These are phyloP conservation scores for Anoplolepis gracilipes DNA, from an alignment of 1,140 invertebrate species.

Conservation along the genomic window DNA sequence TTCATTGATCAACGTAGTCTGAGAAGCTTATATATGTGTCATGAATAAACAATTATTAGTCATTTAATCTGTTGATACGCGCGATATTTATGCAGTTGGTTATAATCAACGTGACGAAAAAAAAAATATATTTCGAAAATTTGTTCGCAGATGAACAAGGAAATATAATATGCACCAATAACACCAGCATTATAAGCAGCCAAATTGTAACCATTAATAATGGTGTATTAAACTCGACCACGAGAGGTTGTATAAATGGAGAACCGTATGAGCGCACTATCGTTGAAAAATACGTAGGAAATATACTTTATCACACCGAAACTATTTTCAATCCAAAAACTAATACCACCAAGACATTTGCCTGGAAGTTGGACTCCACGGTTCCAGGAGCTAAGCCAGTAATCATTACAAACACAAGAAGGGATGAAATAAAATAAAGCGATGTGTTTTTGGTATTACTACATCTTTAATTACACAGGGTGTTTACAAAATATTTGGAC, in stretches of 20 bases:
- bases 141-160: constrained; percentile 42
- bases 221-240: neutral
- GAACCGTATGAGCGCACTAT: constrained; percentile 62
- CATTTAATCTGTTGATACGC: neutral
- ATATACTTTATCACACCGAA: constrained; percentile 66
- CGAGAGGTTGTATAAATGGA: constrained; percentile 66
- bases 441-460: neutral
- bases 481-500: too few species aligned
- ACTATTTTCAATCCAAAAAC: constrained; percentile 61
- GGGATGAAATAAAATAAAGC: neutral
- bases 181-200: neutral
- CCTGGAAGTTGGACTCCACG: constrained; percentile 68
- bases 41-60: neutral
- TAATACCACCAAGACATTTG: constrained; percentile 9
- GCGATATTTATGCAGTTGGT: neutral
- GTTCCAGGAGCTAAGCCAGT: constrained; percentile 70
- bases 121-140: neutral
- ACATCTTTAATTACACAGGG: too few species aligned
- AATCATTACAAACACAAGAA: neutral
- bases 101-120: neutral
- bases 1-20: too few species aligned
- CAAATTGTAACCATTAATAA: neutral
- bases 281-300: constrained; percentile 56
- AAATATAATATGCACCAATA: neutral
- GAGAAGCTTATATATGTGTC: neutral